phyloP scores from a whole-genome alignment of 2,888 invertebrate species.

The Nomada fucata region DNA sequence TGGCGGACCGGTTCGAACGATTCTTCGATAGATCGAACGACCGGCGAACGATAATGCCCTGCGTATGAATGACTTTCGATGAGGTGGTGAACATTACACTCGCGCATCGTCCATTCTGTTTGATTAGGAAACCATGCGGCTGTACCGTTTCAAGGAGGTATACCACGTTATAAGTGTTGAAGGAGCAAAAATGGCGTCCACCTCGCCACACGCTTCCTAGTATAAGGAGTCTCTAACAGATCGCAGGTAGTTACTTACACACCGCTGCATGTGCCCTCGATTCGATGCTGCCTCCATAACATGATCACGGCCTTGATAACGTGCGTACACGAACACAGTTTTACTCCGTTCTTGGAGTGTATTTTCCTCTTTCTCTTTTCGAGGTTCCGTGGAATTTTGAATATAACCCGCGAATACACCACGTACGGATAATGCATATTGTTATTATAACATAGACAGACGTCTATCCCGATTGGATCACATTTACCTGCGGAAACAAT shows the following conservation, averaged over 20 bases:
- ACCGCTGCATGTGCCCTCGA: slow-evolving; percentile 58
- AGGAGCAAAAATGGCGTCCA: slow-evolving; percentile 53
- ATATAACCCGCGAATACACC: background rate
- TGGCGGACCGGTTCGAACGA: slow-evolving; percentile 51
- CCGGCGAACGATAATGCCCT: background rate
- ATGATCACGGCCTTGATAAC: slow-evolving; percentile 62
- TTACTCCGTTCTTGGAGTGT: slow-evolving; percentile 5
- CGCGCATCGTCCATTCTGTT: background rate
- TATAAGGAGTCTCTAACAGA: slow-evolving; percentile 39
- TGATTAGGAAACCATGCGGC: background rate
- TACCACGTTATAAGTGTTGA: background rate
- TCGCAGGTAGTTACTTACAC: slow-evolving; percentile 48
- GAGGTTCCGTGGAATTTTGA: background rate
- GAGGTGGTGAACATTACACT: background rate
- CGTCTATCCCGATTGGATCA: background rate
- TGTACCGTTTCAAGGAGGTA: slow-evolving; percentile 2
- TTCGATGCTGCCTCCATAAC: slow-evolving; percentile 53
- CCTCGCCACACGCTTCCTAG: slow-evolving; percentile 22
- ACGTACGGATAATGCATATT: background rate
- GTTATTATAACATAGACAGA: background rate
- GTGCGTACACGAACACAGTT: slow-evolving; percentile 36
- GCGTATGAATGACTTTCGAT: slow-evolving; percentile 46
- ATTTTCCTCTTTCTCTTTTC: background rate
- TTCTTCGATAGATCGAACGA: slow-evolving; percentile 15
- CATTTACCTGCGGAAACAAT: background rate